phyloP scores from a whole-genome alignment of 1,140 invertebrate genomes.

The Bombus waltoni region DNA sequence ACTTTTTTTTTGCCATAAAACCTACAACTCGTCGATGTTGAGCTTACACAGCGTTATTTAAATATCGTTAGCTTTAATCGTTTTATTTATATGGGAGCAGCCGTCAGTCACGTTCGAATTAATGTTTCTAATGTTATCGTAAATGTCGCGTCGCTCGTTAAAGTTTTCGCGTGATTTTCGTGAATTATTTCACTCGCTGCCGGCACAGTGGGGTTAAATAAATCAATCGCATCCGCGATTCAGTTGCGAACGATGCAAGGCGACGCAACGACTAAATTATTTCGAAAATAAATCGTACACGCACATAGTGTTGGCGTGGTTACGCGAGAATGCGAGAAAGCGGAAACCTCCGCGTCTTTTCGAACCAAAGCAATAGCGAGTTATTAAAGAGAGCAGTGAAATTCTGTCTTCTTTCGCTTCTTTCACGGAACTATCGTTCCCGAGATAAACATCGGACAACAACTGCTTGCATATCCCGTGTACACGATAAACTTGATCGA shows the following conservation, averaged over 20 bases:
- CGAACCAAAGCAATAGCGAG: fast-evolving
- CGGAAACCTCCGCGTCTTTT: too few species aligned
- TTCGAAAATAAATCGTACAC: neutral
- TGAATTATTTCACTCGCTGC: neutral
- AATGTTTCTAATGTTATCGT: neutral
- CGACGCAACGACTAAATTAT: neutral
- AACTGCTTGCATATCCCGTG: too few species aligned
- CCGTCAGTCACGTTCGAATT: neutral
- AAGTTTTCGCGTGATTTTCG: neutral
- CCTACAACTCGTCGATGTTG: too few species aligned
- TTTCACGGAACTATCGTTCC: neutral
- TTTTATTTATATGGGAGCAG: too few species aligned
- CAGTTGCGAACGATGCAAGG: neutral
- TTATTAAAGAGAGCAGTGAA: neutral
- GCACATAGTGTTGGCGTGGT: too few species aligned
- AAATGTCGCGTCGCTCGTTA: neutral
- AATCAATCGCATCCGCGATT: neutral
- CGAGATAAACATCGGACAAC: too few species aligned
- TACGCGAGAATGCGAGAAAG: too few species aligned
- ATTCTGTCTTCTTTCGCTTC: neutral
- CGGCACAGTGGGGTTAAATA: neutral
- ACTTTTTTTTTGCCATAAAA: too few species aligned
- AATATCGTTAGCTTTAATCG: too few species aligned
- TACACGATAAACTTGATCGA: too few species aligned
- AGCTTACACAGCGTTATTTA: too few species aligned